phyloP scores from a whole-genome alignment of 2,888 invertebrate species.

The Asteroscopus sphinx region DNA sequence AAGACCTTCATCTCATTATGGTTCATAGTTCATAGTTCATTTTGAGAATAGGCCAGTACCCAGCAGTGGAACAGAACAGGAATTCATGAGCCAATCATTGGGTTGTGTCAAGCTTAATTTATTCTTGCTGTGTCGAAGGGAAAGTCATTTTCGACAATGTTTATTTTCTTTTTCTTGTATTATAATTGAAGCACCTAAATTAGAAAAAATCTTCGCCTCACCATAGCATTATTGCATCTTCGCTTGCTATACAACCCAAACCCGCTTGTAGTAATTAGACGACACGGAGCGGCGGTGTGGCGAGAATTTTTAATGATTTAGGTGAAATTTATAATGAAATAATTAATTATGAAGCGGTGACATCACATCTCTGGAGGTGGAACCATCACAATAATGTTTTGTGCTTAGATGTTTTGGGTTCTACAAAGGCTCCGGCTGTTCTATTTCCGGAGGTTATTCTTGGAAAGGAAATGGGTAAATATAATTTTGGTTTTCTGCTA shows the following conservation, averaged over 20 bases:
- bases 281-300: constrained; percentile 58
- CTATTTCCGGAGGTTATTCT: constrained; percentile 5
- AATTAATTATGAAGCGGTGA: constrained; percentile 71
- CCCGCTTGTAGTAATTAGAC: constrained; percentile 59
- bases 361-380: constrained; percentile 56
- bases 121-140: too few species aligned
- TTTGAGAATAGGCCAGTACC: too few species aligned
- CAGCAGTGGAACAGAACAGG: too few species aligned
- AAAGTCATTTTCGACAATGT: too few species aligned
- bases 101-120: too few species aligned
- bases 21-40: too few species aligned
- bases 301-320: constrained; percentile 70
- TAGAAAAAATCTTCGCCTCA: not conserved
- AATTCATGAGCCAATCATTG: too few species aligned
- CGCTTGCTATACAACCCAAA: constrained; percentile 32
- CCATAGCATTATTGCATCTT: constrained; percentile 9
- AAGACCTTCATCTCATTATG: too few species aligned
- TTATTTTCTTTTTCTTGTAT: too few species aligned
- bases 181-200: not conserved
- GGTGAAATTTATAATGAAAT: constrained; percentile 69
- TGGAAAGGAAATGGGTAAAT: not conserved
- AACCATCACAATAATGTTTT: constrained; percentile 58
- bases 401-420: constrained; percentile 51
- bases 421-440: constrained; percentile 29
- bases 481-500: not conserved